Percentiles rank a stretch among this genome's conserved stretches.
phyloP scores from a whole-genome alignment of 2,113 vertebrate genomes.

The Neomonachus schauinslandi region DNA sequence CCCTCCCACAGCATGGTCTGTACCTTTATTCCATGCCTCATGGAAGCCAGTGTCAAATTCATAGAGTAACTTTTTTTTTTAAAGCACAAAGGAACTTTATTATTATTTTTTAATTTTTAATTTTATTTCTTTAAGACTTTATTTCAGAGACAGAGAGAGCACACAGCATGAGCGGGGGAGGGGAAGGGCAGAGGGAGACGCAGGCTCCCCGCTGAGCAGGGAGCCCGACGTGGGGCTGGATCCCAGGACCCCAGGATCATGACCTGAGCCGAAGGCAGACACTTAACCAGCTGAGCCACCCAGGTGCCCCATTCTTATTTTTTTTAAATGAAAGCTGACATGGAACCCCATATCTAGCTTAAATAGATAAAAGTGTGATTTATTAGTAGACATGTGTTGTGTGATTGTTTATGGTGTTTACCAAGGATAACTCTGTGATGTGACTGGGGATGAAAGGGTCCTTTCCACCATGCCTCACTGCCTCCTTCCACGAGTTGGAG shows the following conservation, averaged over 20 bases:
- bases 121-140: too few relatives aligned
- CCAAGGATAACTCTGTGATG: rapidly evolving
- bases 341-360: neutral
- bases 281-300: too few relatives aligned
- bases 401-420: rapidly evolving
- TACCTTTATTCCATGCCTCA: neutral
- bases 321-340: neutral
- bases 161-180: too few relatives aligned
- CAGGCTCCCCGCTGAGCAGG: too few relatives aligned
- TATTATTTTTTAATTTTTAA: neutral
- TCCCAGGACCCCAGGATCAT: too few relatives aligned
- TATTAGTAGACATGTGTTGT: rapidly evolving
- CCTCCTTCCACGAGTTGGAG: neutral
- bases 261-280: too few relatives aligned
- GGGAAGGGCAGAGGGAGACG: too few relatives aligned
- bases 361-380: neutral
- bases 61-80: neutral
- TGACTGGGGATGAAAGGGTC: too few relatives aligned
- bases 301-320: neutral
- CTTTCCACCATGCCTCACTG: neutral
- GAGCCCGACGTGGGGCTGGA: too few relatives aligned
- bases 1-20: rapidly evolving
- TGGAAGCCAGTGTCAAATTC: neutral
- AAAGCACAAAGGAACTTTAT: neutral
- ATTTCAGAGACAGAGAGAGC: too few relatives aligned